Evolutionary conservation across 2,888 invertebrate species (phyloP).

Genomic region (Pyrrhia umbra): DNA sequence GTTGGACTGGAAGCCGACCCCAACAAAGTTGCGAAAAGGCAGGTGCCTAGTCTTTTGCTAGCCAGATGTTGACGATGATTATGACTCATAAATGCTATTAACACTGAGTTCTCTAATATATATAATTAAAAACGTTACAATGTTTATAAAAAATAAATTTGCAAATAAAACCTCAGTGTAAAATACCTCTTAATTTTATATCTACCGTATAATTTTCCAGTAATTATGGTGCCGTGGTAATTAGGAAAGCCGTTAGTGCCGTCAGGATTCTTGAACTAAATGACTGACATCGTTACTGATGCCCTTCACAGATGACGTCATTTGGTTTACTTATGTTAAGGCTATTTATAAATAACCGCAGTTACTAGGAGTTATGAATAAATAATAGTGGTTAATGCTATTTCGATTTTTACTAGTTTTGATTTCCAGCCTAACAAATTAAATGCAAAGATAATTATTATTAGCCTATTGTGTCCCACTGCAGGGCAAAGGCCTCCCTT

Average conservation of each 20-base stretch:
- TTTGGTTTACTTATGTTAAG: conserved; percentile 21
- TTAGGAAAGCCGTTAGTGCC: conserved; percentile 23
- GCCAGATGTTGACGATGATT: neutral
- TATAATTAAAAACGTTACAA: no score
- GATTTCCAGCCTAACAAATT: no score
- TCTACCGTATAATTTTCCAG: conserved; percentile 20
- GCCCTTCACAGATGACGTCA: conserved; percentile 40
- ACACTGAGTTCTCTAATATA: no score
- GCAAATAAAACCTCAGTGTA: neutral
- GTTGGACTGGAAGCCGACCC: no score
- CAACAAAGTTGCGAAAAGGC: no score
- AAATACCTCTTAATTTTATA: conserved; percentile 16
- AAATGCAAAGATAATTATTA: no score
- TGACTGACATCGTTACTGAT: conserved; percentile 40
- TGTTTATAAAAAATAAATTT: no score
- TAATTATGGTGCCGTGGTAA: conserved; percentile 29
- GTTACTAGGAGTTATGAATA: conserved; percentile 1
- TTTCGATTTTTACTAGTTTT: neutral
- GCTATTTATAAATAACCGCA: conserved; percentile 25
- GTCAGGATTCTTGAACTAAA: conserved; percentile 54
- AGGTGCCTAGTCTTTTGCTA: no score
- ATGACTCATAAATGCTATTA: no score
- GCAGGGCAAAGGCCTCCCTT: no score
- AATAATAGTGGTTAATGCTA: neutral
- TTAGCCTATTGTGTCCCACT: no score